These are phyloP conservation scores for Gonatopus flavifemur DNA, from an alignment of 1,140 invertebrate genomes.

Conservation along the genomic window DNA sequence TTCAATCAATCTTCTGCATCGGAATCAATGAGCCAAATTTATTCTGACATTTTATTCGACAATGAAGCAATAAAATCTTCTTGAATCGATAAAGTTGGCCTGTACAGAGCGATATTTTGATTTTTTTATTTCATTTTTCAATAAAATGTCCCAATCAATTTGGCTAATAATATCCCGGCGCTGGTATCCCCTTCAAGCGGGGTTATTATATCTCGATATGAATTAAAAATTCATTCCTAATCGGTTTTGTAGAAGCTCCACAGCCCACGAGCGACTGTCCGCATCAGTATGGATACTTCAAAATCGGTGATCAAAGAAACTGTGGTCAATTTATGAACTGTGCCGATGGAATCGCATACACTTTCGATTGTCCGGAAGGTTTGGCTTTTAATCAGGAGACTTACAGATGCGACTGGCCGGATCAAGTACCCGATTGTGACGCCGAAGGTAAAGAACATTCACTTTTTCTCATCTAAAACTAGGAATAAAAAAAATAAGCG, in stretches of 20 bases:
- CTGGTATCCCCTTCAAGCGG: too few relatives aligned
- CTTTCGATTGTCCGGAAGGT: constrained; percentile 77
- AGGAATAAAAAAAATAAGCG: not conserved
- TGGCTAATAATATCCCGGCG: too few relatives aligned
- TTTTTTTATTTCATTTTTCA: not conserved
- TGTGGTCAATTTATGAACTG: constrained; percentile 87
- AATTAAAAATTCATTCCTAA: constrained; percentile 1
- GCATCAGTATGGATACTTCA: constrained; percentile 82
- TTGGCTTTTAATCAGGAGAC: constrained; percentile 78
- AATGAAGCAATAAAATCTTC: too few relatives aligned
- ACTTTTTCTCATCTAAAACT: not conserved
- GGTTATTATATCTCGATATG: too few relatives aligned
- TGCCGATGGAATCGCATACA: constrained; percentile 69
- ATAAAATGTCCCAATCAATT: not conserved
- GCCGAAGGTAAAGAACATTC: constrained; percentile 66
- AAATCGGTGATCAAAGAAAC: constrained; percentile 68
- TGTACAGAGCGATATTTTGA: constrained; percentile 3
- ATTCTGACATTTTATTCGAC: too few relatives aligned
- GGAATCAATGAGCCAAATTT: too few relatives aligned
- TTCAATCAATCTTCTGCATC: too few relatives aligned
- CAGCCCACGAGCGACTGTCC: constrained; percentile 78
- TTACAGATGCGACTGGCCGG: constrained; percentile 86
- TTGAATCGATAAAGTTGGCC: too few relatives aligned
- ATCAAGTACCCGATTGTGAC: constrained; percentile 75
- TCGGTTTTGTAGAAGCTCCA: constrained; percentile 55